phyloP scores from a whole-genome alignment of 2,888 invertebrate species.

The Tinea semifulvella region DNA sequence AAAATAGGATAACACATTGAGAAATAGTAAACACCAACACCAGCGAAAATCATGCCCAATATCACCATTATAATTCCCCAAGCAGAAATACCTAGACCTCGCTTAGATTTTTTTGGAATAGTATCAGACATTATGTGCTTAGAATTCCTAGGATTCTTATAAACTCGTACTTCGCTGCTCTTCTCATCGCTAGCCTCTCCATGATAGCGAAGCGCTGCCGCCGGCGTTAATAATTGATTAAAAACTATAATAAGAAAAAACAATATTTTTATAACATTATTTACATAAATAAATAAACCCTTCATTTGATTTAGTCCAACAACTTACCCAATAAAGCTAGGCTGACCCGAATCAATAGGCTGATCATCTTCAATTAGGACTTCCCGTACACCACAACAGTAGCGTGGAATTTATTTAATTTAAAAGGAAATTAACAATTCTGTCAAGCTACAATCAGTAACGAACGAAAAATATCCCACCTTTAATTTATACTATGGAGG shows the following conservation, averaged over 20 bases:
- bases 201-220: not conserved
- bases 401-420: conserved; percentile 5
- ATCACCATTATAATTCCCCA: conserved; percentile 71
- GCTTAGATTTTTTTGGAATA: conserved; percentile 23
- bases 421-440: too few species aligned
- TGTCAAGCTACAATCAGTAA: too few species aligned
- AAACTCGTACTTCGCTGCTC: not conserved
- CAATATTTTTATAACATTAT: not conserved
- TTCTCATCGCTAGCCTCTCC: not conserved
- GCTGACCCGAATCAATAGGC: conserved; percentile 32
- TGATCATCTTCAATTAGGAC: conserved; percentile 29
- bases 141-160: not conserved
- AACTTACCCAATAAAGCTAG: conserved; percentile 41
- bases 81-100: conserved; percentile 66
- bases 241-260: conserved; percentile 32
- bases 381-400: not conserved
- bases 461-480: not conserved
- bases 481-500: conserved; percentile 2
- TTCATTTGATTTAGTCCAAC: not conserved
- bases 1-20: conserved; percentile 73
- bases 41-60: conserved; percentile 54
- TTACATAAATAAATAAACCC: not conserved
- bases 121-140: not conserved
- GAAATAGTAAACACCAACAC: conserved; percentile 69
- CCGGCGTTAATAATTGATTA: conserved; percentile 28